Evolutionary conservation across 2,113 vertebrate species (phyloP).

Genomic region (Callithrix jacchus): DNA sequence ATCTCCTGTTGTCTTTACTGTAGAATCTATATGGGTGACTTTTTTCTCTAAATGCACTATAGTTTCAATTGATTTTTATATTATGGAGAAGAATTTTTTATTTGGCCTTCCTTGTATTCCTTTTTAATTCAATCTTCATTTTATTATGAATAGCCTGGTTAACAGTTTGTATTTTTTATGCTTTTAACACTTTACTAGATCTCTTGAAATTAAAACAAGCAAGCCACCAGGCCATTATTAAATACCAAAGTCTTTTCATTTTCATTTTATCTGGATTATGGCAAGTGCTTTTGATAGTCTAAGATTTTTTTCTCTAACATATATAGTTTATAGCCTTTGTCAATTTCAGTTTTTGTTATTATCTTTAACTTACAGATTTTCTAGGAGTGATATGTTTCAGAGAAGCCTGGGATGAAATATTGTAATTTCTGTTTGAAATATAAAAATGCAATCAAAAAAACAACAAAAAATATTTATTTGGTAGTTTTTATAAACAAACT

Average conservation of each 20-base stretch:
- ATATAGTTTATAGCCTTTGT: background rate
- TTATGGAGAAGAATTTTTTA: background rate
- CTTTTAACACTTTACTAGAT: background rate
- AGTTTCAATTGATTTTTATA: background rate
- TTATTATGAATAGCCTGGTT: background rate
- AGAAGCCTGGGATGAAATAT: background rate
- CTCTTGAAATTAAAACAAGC: background rate
- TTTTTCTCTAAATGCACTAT: background rate
- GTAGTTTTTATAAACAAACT: background rate
- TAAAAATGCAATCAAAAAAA: background rate
- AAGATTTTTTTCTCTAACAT: background rate
- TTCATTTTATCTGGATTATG: conserved; percentile 2
- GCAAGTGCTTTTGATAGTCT: background rate
- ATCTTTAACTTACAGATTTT: background rate
- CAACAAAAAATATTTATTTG: background rate
- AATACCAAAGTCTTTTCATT: background rate
- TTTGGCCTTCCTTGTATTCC: background rate
- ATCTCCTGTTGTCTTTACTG: background rate
- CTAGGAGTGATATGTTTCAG: background rate
- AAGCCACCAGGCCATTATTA: background rate
- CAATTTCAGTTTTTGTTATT: conserved; percentile 11
- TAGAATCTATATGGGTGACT: background rate
- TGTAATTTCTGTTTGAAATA: background rate
- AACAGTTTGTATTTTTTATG: background rate
- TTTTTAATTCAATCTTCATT: background rate